Base-by-base conservation (phyloP, 2,888 invertebrate species). In the Neocrepidodera transversa region DNA sequence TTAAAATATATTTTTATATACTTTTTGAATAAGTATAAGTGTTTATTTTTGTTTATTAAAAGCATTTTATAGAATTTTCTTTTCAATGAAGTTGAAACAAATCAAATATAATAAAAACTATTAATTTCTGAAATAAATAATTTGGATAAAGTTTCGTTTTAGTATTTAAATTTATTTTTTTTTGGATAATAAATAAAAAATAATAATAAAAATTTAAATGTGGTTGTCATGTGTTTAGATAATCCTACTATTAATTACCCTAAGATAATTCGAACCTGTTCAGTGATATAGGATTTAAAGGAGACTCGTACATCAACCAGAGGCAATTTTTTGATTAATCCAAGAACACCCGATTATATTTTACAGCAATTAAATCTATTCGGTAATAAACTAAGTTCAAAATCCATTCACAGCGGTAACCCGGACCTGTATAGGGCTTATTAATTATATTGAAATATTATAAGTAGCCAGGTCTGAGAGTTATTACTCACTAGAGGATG, bases 321-420 rank as follows among this genome's bases (percentile, higher is more conserved):
- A 42, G 17, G 28, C 40, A 35, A 42, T 51, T 51, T 51, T 48
- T 14, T 47, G 47, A 51, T 28, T 38, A 16, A 26, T 6, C 26
- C 16, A 16, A 16, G 50, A 50, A 51, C 30, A 51, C 18, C 51
- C 16, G 51, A 51, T 51, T 40, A 51, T 51, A 42, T 51, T 51
- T 51, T 51, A 51, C 26, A 40, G 40, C 40, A 51, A 51, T 51
- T 51, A 51, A 51, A 51, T 45, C 35, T 54, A 36, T 51, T 51
- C 28, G 47, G 51, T 51, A 58, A 58, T 51, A 58, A 58, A 58
- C 51, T 50, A 36, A 47, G 20, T 50, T 57, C 45, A 50, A 58
- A 58, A 58, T 52, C 13, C 20, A 30, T 58, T 58, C 58, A 69
- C 69, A 69, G 64, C 70, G 68, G 69, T 68, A 66, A 60, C 55